phyloP scores from a whole-genome alignment of 1,140 invertebrate species.

The Hestina assimilis region DNA sequence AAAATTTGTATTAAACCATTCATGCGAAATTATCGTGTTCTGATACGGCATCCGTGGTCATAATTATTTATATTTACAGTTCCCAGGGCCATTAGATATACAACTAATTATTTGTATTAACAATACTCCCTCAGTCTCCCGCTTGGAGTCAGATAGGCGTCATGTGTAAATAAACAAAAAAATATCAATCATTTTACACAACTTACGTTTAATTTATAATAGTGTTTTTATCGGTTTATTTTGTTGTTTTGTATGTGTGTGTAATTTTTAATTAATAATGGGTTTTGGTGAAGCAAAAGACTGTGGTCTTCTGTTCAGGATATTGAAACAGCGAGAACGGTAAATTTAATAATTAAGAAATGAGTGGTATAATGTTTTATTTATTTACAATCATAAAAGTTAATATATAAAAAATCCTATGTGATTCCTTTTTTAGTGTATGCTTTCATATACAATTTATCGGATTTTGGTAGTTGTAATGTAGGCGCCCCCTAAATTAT shows the following conservation, averaged over 20 bases:
- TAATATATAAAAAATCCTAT: too few species aligned
- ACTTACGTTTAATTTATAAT: not conserved
- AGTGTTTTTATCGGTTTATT: not conserved
- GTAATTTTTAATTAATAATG: conserved; percentile 20
- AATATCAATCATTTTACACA: not conserved
- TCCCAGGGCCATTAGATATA: conserved; percentile 29
- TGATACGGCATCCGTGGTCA: conserved; percentile 24
- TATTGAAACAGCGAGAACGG: conserved; percentile 32
- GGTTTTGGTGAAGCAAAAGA: conserved; percentile 31
- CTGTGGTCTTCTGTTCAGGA: conserved; percentile 32
- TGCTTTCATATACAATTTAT: too few species aligned
- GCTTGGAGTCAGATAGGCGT: not conserved
- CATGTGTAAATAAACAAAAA: conserved; percentile 13
- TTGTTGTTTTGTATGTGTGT: not conserved
- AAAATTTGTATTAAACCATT: not conserved
- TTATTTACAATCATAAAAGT: too few species aligned
- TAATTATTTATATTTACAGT: conserved; percentile 26
- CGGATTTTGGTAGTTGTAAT: too few species aligned
- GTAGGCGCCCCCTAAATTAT: too few species aligned
- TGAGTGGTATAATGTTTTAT: too few species aligned
- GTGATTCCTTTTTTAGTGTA: too few species aligned
- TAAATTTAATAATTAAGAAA: conserved; percentile 28
- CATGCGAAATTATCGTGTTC: conserved; percentile 23
- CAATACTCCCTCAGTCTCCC: conserved; percentile 17
- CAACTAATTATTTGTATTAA: conserved; percentile 20